Conservation (phyloP, 1,140 invertebrate genomes). For the Ceratoteleas bidentatus region DNA sequence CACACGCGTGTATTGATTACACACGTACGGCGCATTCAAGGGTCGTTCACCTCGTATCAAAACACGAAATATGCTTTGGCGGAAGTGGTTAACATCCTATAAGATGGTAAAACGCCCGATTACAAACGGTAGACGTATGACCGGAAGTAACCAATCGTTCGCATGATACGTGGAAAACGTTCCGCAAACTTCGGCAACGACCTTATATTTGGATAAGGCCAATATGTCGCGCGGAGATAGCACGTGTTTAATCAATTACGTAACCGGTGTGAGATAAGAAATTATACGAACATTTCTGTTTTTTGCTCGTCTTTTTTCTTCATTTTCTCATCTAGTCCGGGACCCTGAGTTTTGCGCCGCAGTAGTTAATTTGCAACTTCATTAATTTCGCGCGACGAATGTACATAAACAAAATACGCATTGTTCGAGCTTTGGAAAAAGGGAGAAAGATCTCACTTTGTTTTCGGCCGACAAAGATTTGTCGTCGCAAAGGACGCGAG, state of each 20-base stretch:
- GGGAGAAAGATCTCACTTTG: slow-evolving; percentile 35
- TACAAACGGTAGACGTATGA: slow-evolving; percentile 28
- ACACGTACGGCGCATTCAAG: slow-evolving; percentile 6
- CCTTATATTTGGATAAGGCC: slow-evolving; percentile 9
- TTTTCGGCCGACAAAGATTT: slow-evolving; percentile 56
- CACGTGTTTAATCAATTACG: slow-evolving; percentile 2
- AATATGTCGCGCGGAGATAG: slow-evolving; percentile 2
- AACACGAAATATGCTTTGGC: slow-evolving; percentile 46
- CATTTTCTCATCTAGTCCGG: no score
- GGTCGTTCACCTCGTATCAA: slow-evolving; percentile 47
- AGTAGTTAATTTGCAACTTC: background rate
- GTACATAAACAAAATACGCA: slow-evolving; percentile 42
- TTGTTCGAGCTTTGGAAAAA: slow-evolving; percentile 38
- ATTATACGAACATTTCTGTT: no score
- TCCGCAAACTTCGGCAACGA: slow-evolving; percentile 4
- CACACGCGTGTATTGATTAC: slow-evolving; percentile 35
- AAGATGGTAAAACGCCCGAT: slow-evolving; percentile 43
- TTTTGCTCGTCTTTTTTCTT: no score
- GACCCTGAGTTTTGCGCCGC: no score
- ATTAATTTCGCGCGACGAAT: slow-evolving; percentile 11
- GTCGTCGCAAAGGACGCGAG: slow-evolving; percentile 46
- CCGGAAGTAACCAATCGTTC: slow-evolving; percentile 36
- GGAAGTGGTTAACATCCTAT: slow-evolving; percentile 52
- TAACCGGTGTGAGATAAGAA: no score
- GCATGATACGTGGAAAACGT: slow-evolving; percentile 17